Percentiles rank a stretch among this genome's conserved stretches.
Evolutionary conservation across 2,113 vertebrate genomes (phyloP).

Genomic region (Ammodytes dubius): DNA sequence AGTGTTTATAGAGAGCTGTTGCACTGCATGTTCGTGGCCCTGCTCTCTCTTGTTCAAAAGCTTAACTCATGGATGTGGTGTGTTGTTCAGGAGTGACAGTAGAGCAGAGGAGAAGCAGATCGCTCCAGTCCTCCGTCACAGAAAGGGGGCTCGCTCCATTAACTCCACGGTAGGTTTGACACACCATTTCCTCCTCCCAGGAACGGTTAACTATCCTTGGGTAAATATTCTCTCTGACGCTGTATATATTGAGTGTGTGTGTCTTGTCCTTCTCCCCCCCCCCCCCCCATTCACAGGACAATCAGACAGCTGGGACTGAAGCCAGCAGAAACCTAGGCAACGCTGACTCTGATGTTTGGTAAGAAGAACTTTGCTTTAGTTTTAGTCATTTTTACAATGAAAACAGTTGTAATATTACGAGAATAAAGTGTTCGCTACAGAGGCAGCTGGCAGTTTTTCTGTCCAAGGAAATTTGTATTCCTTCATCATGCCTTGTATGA

Average conservation of each 20-base stretch:
- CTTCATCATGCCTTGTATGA: too few relatives aligned
- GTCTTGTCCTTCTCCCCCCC: neutral
- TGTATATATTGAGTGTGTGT: constrained; percentile 1
- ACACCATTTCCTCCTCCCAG: constrained; percentile 6
- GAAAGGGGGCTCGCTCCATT: constrained; percentile 30
- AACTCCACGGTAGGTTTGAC: constrained; percentile 53
- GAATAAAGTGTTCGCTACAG: too few relatives aligned
- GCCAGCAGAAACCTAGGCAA: neutral
- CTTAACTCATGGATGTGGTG: constrained; percentile 1
- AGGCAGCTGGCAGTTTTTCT: too few relatives aligned
- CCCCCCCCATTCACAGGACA: constrained; percentile 46
- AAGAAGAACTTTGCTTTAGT: constrained; percentile 17
- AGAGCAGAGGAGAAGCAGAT: constrained; percentile 33
- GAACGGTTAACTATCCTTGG: neutral
- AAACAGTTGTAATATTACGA: too few relatives aligned
- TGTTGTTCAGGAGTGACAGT: constrained; percentile 48
- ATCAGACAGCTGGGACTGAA: constrained; percentile 15
- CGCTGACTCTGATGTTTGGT: constrained; percentile 53
- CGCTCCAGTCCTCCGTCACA: constrained; percentile 60
- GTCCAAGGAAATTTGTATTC: neutral
- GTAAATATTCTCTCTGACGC: constrained; percentile 7
- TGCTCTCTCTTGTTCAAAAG: neutral
- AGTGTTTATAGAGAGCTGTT: neutral
- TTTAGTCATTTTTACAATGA: neutral
- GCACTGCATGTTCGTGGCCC: neutral